Evolutionary conservation across 2,888 invertebrate genomes (phyloP).

Genomic region (Rhagium mordax): DNA sequence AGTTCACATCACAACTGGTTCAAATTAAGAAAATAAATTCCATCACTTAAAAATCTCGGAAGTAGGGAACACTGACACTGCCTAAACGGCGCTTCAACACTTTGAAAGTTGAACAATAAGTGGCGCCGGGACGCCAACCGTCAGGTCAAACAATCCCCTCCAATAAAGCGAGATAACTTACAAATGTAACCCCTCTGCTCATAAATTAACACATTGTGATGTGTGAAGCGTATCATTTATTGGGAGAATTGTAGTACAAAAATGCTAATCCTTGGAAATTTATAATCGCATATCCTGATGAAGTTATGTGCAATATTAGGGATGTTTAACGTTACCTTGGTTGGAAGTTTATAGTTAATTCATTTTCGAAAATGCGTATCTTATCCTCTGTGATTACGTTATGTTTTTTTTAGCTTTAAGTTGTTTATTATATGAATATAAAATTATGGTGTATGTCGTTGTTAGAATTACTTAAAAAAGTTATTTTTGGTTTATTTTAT

Average conservation of each 20-base stretch:
- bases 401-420: too few relatives aligned
- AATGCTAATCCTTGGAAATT: background rate
- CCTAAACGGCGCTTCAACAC: slow-evolving; percentile 6
- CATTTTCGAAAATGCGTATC: too few relatives aligned
- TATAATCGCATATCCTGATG: background rate
- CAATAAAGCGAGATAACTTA: slow-evolving; percentile 20
- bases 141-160: slow-evolving; percentile 41
- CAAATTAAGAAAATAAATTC: background rate
- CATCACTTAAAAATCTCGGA: background rate
- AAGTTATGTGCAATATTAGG: too few relatives aligned
- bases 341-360: too few relatives aligned
- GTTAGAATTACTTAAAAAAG: too few relatives aligned
- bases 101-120: slow-evolving; percentile 47
- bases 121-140: slow-evolving; percentile 51
- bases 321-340: too few relatives aligned
- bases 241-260: background rate
- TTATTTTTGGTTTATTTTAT: too few relatives aligned
- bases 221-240: background rate
- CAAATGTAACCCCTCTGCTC: slow-evolving; percentile 22
- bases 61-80: background rate
- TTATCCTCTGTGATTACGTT: too few relatives aligned
- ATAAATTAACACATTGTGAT: slow-evolving; percentile 23
- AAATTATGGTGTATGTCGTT: too few relatives aligned
- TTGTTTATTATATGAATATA: too few relatives aligned
- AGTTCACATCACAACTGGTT: background rate